These are phyloP conservation scores for Thinocorus orbignyianus DNA, from an alignment of 2,113 vertebrate species.

Conservation along the genomic window DNA sequence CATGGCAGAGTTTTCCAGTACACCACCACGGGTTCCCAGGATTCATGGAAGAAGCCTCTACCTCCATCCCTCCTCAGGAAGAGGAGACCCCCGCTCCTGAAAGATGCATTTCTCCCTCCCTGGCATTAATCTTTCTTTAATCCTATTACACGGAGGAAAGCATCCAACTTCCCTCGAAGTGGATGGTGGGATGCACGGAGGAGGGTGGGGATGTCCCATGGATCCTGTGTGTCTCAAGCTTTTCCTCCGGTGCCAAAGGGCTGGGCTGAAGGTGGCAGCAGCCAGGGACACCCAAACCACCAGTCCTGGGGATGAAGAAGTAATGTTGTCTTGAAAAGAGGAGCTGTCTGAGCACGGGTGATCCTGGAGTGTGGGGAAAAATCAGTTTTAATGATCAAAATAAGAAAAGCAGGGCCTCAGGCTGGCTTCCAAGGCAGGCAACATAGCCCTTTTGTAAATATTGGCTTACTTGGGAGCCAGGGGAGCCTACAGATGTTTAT, in stretches of 20 bases:
- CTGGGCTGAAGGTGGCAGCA: neutral
- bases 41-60: neutral
- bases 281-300: neutral
- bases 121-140: conserved; percentile 19
- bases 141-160: neutral
- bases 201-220: accelerated
- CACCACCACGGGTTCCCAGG: neutral
- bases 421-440: neutral
- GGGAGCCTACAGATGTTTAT: neutral
- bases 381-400: neutral
- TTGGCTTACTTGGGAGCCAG: neutral
- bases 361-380: neutral
- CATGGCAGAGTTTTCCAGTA: accelerated
- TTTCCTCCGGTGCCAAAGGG: neutral
- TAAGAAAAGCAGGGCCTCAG: neutral
- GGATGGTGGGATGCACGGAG: neutral
- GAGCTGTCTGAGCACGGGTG: neutral
- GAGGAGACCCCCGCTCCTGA: accelerated
- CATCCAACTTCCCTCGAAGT: neutral
- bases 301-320: neutral
- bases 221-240: neutral
- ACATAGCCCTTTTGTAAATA: neutral
- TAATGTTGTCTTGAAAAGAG: neutral
- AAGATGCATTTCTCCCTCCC: neutral
- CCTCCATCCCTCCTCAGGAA: neutral